These are phyloP conservation scores for Busseola fusca DNA, from an alignment of 2,888 invertebrate species.

Conservation along the genomic window DNA sequence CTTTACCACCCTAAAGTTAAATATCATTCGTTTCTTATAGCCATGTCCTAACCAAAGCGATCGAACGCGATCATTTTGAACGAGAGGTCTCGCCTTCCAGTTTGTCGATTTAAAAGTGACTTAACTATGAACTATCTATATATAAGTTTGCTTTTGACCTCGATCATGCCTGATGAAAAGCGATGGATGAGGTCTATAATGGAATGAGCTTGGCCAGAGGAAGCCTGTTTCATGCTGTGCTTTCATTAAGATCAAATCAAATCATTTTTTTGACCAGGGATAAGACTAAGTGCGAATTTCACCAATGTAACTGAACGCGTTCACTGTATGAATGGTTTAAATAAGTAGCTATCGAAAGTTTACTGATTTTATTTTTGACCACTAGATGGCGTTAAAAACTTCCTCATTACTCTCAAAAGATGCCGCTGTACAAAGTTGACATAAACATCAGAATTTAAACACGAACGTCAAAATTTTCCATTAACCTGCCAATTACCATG, in stretches of 20 bases:
- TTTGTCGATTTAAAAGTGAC: not conserved
- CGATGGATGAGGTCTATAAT: no score
- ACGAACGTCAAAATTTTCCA: slow-evolving; percentile 35
- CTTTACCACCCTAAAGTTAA: not conserved
- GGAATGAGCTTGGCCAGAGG: no score
- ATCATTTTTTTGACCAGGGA: no score
- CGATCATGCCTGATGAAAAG: no score
- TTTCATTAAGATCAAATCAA: no score
- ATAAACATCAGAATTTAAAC: slow-evolving; percentile 33
- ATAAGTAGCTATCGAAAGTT: not conserved
- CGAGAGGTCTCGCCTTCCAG: no score
- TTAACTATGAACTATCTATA: not conserved
- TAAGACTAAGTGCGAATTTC: not conserved
- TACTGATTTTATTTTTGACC: not conserved
- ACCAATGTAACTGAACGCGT: not conserved
- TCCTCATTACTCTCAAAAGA: slow-evolving; percentile 26
- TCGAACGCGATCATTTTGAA: no score
- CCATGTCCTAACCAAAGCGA: not conserved
- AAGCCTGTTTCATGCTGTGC: no score
- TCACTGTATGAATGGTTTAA: not conserved
- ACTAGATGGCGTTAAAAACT: slow-evolving; percentile 39
- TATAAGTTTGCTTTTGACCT: no score
- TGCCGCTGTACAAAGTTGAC: slow-evolving; percentile 31
- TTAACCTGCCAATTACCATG: slow-evolving; percentile 51
- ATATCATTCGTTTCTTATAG: not conserved